Conservation (phyloP, 2,797 vertebrate species). For the Cossypha caffra region DNA sequence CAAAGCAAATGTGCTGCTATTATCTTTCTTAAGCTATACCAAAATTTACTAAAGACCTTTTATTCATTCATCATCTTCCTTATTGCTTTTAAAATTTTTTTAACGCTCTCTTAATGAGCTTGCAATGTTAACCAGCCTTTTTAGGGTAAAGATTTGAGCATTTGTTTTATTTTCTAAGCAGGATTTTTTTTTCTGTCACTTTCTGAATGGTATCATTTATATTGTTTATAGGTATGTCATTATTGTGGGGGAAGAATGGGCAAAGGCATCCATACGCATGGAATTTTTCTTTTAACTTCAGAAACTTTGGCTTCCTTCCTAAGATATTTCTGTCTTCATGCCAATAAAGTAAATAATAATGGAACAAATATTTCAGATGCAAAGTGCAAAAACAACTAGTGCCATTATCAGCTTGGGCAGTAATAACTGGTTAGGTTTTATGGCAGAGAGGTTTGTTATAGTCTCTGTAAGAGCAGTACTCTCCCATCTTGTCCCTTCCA, state of each 20-base stretch:
- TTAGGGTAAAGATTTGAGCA: not conserved
- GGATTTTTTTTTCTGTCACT: not conserved
- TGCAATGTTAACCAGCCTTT: not conserved
- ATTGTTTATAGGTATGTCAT: not conserved
- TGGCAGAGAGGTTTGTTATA: not conserved
- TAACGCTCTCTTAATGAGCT: not conserved
- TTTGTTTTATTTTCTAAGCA: not conserved
- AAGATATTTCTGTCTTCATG: not conserved
- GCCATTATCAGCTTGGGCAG: not conserved
- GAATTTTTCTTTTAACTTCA: not conserved
- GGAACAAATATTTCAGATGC: not conserved
- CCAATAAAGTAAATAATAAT: not conserved
- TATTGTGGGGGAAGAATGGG: not conserved
- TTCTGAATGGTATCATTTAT: not conserved
- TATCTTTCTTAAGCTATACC: not conserved
- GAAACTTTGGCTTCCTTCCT: not conserved
- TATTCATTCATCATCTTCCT: not conserved
- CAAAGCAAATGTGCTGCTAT: not conserved
- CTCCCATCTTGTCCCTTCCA: not conserved
- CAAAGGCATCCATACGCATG: not conserved
- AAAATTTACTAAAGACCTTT: slow-evolving; percentile 11
- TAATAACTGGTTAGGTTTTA: not conserved
- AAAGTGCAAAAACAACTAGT: not conserved
- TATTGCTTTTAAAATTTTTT: not conserved
- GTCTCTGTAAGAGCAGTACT: not conserved